A percentile compares a stretch with the other conserved stretches of the same genome.
Evolutionary conservation across 2,113 vertebrate genomes (phyloP).

Genomic region (Psittacus erithacus): DNA sequence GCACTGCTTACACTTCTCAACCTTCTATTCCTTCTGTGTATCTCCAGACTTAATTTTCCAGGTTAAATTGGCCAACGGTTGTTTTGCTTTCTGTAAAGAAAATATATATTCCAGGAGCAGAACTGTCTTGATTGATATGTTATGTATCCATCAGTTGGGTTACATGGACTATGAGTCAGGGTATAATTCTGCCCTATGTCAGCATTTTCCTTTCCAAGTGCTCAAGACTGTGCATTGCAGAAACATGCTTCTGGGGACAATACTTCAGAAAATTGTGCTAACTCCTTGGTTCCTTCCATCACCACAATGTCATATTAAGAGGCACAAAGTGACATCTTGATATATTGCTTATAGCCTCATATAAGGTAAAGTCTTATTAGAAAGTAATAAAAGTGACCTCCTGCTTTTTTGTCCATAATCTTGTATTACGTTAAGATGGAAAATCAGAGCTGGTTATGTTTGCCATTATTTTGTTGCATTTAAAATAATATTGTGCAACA

Average conservation of each 20-base stretch:
- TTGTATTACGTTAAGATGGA: conserved; percentile 53
- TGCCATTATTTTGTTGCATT: conserved; percentile 60
- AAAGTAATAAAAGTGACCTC: conserved; percentile 73
- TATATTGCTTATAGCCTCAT: conserved; percentile 73
- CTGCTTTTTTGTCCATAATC: conserved; percentile 64
- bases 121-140: conserved; percentile 55
- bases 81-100: conserved; percentile 14
- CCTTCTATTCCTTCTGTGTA: not conserved
- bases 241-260: conserved; percentile 66
- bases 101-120: conserved; percentile 45
- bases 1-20: not conserved
- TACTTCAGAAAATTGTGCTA: conserved; percentile 70
- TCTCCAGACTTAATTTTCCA: not conserved
- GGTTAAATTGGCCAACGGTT: conserved; percentile 1
- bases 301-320: conserved; percentile 75
- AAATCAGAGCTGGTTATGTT: conserved; percentile 56
- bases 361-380: conserved; percentile 74
- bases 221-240: conserved; percentile 46
- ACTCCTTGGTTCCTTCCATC: conserved; percentile 69
- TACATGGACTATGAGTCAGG: conserved; percentile 64
- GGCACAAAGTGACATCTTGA: conserved; percentile 73
- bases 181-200: conserved; percentile 63
- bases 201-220: conserved; percentile 37
- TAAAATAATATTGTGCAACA: conserved; percentile 56
- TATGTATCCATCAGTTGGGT: conserved; percentile 58